Evolutionary conservation across 1,140 invertebrate species (phyloP).

Genomic region (Rhopalosiphum maidis): DNA sequence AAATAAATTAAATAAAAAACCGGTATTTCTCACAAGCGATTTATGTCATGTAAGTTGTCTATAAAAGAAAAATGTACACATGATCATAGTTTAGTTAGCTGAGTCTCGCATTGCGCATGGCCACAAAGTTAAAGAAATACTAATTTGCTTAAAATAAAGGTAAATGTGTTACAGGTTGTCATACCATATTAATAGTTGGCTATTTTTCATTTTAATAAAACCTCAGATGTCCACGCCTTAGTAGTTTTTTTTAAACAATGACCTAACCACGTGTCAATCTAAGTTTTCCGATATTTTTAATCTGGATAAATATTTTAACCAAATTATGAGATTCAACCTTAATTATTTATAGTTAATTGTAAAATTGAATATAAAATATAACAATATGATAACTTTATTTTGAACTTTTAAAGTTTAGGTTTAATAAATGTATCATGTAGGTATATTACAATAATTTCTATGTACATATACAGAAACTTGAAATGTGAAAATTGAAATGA

Average conservation of each 20-base stretch:
- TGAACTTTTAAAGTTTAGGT: background rate
- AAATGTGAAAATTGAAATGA: background rate
- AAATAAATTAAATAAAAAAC: background rate
- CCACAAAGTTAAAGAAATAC: background rate
- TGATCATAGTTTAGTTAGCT: background rate
- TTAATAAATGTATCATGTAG: background rate
- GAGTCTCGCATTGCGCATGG: background rate
- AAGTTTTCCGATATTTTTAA: too few relatives aligned
- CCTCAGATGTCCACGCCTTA: background rate
- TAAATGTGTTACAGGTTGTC: background rate
- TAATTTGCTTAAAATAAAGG: background rate
- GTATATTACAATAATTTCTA: background rate
- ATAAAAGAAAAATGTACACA: background rate
- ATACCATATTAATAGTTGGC: background rate
- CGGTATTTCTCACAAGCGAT: background rate
- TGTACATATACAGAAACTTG: background rate
- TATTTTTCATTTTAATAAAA: background rate
- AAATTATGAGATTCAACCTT: background rate
- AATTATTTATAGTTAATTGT: background rate
- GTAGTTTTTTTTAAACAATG: background rate
- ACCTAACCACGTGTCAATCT: background rate
- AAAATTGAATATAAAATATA: background rate
- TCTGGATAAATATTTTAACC: background rate
- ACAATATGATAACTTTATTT: background rate
- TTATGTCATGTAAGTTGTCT: background rate